A percentile compares a stretch with the other conserved stretches of the same genome.
These are phyloP conservation scores for Brachyrhaphis roseni DNA, from an alignment of 2,797 vertebrate species.

Conservation along the genomic window DNA sequence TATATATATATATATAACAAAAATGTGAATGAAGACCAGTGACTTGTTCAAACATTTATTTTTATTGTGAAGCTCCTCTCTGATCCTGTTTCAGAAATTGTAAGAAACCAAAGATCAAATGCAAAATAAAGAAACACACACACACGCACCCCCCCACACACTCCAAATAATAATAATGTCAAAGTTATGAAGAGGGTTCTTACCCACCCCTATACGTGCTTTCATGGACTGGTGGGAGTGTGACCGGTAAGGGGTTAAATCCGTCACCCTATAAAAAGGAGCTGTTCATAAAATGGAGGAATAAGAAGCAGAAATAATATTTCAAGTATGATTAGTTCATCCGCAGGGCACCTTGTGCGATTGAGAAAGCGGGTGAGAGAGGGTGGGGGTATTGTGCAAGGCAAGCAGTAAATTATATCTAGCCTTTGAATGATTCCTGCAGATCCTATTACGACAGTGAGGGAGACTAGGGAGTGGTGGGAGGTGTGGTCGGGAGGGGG, in stretches of 20 bases:
- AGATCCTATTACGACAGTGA: constrained; percentile 87
- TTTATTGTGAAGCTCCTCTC: neutral
- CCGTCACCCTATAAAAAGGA: constrained; percentile 84
- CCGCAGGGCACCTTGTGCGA: constrained; percentile 86
- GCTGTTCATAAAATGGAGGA: constrained; percentile 86
- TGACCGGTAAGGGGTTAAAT: constrained; percentile 84
- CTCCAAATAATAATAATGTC: constrained; percentile 44
- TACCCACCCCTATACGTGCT: constrained; percentile 32
- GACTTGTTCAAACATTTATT: neutral
- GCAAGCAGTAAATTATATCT: constrained; percentile 89
- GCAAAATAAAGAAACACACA: constrained; percentile 50
- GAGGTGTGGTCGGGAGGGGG: constrained; percentile 55
- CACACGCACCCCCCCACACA: neutral
- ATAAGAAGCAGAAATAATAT: constrained; percentile 91
- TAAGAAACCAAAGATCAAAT: constrained; percentile 54
- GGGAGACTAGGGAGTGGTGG: constrained; percentile 63
- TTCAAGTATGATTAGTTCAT: constrained; percentile 92
- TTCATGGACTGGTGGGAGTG: constrained; percentile 57
- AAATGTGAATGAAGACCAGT: constrained; percentile 9
- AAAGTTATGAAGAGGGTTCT: constrained; percentile 40
- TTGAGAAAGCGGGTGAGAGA: constrained; percentile 75
- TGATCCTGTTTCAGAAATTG: constrained; percentile 16
- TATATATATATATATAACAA: too few relatives aligned
- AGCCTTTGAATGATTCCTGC: constrained; percentile 91
- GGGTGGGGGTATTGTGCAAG: constrained; percentile 82